Evolutionary conservation across 2,797 vertebrate genomes (phyloP).

Genomic region (Muscicapa striata): DNA sequence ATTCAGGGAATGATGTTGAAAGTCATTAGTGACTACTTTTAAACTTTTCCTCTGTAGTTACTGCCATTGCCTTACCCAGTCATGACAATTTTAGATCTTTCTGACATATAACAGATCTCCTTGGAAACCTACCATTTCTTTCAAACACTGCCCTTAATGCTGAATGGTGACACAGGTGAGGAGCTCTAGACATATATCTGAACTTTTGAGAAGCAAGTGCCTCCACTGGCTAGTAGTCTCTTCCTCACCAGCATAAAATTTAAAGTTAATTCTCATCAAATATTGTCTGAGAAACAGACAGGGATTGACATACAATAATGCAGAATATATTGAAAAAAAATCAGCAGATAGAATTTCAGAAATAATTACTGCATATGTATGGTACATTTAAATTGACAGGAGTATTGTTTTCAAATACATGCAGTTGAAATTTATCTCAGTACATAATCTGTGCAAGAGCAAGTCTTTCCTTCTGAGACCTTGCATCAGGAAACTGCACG

Average conservation of each 20-base stretch:
- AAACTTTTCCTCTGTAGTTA: neutral
- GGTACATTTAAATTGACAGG: neutral
- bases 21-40: neutral
- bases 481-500: neutral
- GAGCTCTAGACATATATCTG: neutral
- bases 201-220: neutral
- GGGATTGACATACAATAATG: neutral
- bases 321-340: neutral
- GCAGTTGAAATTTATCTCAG: neutral
- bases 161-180: neutral
- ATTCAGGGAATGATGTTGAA: accelerated
- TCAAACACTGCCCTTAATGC: neutral
- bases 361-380: neutral
- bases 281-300: neutral
- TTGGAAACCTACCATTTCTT: neutral
- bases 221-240: neutral
- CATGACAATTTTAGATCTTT: neutral
- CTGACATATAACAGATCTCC: neutral
- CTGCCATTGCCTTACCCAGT: neutral
- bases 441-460: neutral
- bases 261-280: neutral
- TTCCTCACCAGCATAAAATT: neutral
- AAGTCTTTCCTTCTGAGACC: neutral
- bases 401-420: neutral
- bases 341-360: neutral